phyloP scores from a whole-genome alignment of 2,797 vertebrate genomes.

The Sphaeramia orbicularis region DNA sequence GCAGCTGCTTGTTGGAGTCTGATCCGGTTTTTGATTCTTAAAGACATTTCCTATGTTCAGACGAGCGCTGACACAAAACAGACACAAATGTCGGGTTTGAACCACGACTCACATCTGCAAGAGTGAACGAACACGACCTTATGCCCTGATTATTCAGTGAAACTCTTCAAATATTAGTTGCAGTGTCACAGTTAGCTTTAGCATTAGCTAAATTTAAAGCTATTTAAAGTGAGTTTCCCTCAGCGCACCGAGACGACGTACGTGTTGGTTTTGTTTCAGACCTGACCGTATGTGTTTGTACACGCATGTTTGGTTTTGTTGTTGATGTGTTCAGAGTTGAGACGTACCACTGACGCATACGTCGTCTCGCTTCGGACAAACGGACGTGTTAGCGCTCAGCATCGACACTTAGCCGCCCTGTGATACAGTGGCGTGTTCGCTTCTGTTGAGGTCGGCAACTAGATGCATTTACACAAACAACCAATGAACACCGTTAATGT shows the following conservation, averaged over 20 bases:
- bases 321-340: slow-evolving; percentile 4
- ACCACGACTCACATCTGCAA: not conserved
- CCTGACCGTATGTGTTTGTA: slow-evolving; percentile 3
- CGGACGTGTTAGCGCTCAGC: not conserved
- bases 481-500: too few species aligned
- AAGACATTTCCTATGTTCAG: slow-evolving; percentile 16
- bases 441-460: slow-evolving; percentile 62
- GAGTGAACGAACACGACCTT: not conserved
- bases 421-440: slow-evolving; percentile 40
- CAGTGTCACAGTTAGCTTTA: not conserved
- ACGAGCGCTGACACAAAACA: not conserved
- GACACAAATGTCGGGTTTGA: not conserved
- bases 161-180: not conserved
- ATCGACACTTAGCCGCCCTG: slow-evolving; percentile 41
- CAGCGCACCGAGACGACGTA: slow-evolving; percentile 8
- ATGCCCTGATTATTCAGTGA: not conserved
- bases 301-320: slow-evolving; percentile 24
- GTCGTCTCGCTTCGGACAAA: slow-evolving; percentile 9
- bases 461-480: too few species aligned
- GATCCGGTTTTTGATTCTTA: not conserved
- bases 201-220: not conserved
- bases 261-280: not conserved
- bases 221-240: not conserved
- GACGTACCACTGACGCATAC: slow-evolving; percentile 1
- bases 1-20: slow-evolving; percentile 42